phyloP scores from a whole-genome alignment of 2,797 vertebrate species.

The Emys orbicularis region DNA sequence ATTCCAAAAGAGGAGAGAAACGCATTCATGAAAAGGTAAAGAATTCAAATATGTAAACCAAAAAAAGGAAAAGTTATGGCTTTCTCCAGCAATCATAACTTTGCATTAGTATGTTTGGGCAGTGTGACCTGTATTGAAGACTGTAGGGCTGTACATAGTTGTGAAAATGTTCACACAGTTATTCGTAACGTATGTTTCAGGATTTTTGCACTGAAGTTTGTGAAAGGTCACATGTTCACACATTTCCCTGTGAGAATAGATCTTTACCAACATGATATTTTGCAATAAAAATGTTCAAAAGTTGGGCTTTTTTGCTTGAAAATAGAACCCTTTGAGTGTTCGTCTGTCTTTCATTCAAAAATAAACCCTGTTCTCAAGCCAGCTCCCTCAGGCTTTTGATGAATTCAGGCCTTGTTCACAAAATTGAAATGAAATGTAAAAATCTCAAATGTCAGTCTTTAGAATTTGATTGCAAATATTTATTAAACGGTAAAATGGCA shows the following conservation, averaged over 20 bases:
- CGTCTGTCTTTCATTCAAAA: not conserved
- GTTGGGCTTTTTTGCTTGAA: not conserved
- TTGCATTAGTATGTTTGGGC: not conserved
- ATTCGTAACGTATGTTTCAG: not conserved
- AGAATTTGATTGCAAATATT: not conserved
- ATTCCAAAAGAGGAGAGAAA: not conserved
- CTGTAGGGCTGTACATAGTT: not conserved
- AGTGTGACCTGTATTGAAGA: not conserved
- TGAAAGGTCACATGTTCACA: not conserved
- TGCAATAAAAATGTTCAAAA: not conserved
- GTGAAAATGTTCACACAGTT: not conserved
- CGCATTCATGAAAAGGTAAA: not conserved
- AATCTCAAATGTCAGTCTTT: not conserved
- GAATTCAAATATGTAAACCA: not conserved
- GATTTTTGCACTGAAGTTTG: not conserved
- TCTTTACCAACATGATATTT: not conserved
- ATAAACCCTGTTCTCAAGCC: not conserved
- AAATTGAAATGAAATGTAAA: not conserved
- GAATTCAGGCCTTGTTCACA: not conserved
- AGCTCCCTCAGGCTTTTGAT: not conserved
- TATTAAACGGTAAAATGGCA: not conserved
- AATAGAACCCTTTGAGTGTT: not conserved
- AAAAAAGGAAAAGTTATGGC: not conserved
- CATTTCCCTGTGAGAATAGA: not conserved
- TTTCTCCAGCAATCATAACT: not conserved